A percentile compares a stretch with the other conserved stretches of the same genome.
phyloP scores from a whole-genome alignment of 1,140 invertebrate species.

The Diorhabda elongata region DNA sequence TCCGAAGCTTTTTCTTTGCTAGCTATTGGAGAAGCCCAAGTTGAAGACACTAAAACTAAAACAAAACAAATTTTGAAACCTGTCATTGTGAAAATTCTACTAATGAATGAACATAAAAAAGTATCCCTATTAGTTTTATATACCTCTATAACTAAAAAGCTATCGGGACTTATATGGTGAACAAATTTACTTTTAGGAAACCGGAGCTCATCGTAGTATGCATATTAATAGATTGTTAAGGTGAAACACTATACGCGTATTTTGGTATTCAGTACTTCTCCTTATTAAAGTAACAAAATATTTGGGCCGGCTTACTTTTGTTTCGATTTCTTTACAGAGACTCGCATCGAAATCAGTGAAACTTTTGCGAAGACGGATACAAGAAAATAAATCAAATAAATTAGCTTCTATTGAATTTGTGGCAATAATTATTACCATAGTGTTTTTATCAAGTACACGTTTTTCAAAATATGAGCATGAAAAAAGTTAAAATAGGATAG shows the following conservation, averaged over 20 bases:
- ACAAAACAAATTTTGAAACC: slow-evolving; percentile 48
- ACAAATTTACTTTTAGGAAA: background rate
- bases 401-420: too few species aligned
- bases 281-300: slow-evolving; percentile 1
- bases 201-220: background rate
- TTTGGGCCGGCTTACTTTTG: slow-evolving; percentile 2
- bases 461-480: too few species aligned
- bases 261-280: slow-evolving; percentile 10
- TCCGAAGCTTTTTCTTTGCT: slow-evolving; percentile 67
- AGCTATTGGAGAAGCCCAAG: slow-evolving; percentile 57
- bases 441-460: too few species aligned
- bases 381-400: too few species aligned
- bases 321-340: slow-evolving; percentile 6
- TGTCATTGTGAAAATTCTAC: slow-evolving; percentile 46
- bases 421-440: too few species aligned
- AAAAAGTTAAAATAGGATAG: too few species aligned
- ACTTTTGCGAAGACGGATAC: background rate
- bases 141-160: slow-evolving; percentile 16
- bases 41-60: slow-evolving; percentile 51
- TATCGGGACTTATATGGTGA: slow-evolving; percentile 22
- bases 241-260: background rate
- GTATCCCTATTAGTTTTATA: slow-evolving; percentile 26
- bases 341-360: slow-evolving; percentile 1
- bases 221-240: background rate
- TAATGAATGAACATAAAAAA: slow-evolving; percentile 25